Base-by-base conservation (phyloP, 2,797 vertebrate genomes). In the Setipinna tenuifilis region DNA sequence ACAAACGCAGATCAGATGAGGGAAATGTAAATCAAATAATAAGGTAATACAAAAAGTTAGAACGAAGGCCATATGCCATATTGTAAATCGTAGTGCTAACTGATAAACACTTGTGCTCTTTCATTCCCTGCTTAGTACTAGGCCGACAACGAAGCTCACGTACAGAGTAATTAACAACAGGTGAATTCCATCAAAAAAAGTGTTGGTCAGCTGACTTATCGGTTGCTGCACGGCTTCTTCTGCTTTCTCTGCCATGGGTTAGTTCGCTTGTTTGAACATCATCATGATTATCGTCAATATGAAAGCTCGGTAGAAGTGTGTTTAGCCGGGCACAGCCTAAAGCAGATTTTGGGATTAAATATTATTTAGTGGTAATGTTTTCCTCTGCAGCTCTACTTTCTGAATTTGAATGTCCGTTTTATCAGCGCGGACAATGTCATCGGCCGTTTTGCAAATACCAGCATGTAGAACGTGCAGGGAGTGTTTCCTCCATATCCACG, bases 371-470 rank as follows among this genome's bases (percentile, higher is more conserved):
- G 31, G 16, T 78, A 21, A 96, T 96, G 96, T 96, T 96, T 90
- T 90, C 93, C 5, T 94, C 94, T 11, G 92, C 90, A 4, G 90
- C 94, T 10, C 86, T 94, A n/a, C 96, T 96, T 71, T 83, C 83
- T 23, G 59, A 86, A 3, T 86, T 93, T 31, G 71, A 59, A 0
- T 96, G 96, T 83, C 94, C 94, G 2, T 86, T 93, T 9, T 80
- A 88, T 0, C 83, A 48, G 31, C 78, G 57, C 62, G 92, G 92
- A 61, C 82, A 75, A 50, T 96, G 95, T 87, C 90, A 93, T 19
- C 91, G 95, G 59, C 95, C 95, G 11, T 91, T 95, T 23, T 96
- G 95, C 90, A 90, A 92, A n/a, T 96, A 94, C 92, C 93, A 88
- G 87, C 95, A 96, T 78, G 71, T 7, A 17, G 71, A 78, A 41